Evolutionary conservation across 64 coral and sea anemone species (phyloP).

Genomic region (Montipora foliosa): DNA sequence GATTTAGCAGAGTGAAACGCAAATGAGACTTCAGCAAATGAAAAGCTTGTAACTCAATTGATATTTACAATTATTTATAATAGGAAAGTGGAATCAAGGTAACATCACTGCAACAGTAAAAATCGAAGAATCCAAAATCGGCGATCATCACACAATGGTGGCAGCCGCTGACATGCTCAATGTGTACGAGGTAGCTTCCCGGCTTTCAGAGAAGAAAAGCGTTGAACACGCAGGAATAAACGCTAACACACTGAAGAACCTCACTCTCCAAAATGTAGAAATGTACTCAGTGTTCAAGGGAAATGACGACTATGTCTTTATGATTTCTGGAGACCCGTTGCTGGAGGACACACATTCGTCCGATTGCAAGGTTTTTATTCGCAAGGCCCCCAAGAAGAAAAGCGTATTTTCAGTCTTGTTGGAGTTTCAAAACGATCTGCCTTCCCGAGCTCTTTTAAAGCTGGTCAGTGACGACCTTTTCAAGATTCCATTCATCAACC

Average conservation of each 20-base stretch:
- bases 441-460: slow-evolving; percentile 81
- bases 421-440: slow-evolving; percentile 81
- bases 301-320: slow-evolving; percentile 85
- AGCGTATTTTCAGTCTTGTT: slow-evolving; percentile 91
- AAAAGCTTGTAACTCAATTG: too few species aligned
- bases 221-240: slow-evolving; percentile 88
- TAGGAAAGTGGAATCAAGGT: slow-evolving; percentile 88
- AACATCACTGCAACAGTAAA: slow-evolving; percentile 77
- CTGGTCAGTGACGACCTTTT: slow-evolving; percentile 88
- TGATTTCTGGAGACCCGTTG: slow-evolving; percentile 85
- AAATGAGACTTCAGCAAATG: neutral
- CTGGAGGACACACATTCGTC: slow-evolving; percentile 57
- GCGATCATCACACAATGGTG: slow-evolving; percentile 88
- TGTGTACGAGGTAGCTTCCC: slow-evolving; percentile 74
- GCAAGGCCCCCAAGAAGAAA: slow-evolving; percentile 80
- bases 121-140: slow-evolving; percentile 93
- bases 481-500: slow-evolving; percentile 93
- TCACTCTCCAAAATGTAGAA: slow-evolving; percentile 81
- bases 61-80: neutral
- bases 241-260: slow-evolving; percentile 65
- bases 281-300: slow-evolving; percentile 98
- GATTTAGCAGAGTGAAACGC: neutral
- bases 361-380: slow-evolving; percentile 88
- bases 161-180: slow-evolving; percentile 75
- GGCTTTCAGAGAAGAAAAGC: slow-evolving; percentile 73